Evolutionary conservation across 2,888 invertebrate species (phyloP).

Genomic region (Zhengitettix transpicula): DNA sequence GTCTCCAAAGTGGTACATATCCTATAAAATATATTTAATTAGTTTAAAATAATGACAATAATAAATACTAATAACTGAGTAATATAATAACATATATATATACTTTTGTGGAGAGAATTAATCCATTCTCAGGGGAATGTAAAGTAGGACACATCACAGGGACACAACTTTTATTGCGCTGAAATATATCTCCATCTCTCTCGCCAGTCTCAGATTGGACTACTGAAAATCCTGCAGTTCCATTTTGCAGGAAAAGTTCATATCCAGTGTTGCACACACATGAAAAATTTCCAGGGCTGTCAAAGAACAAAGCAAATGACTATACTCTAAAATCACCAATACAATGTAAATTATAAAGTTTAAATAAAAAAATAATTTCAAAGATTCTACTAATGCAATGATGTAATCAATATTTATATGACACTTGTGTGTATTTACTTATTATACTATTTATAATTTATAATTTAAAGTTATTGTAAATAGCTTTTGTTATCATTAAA

Average conservation of each 20-base stretch:
- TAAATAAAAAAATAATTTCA: too few relatives aligned
- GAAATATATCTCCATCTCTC: constrained; percentile 74
- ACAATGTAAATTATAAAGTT: too few relatives aligned
- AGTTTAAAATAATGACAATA: neutral
- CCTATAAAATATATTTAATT: constrained; percentile 20
- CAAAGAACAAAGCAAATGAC: neutral
- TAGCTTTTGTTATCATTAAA: too few relatives aligned
- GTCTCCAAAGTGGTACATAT: constrained; percentile 76
- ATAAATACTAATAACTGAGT: neutral
- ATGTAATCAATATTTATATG: too few relatives aligned
- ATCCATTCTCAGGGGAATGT: constrained; percentile 66
- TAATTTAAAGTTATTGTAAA: too few relatives aligned
- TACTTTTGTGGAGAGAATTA: constrained; percentile 60
- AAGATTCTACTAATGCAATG: too few relatives aligned
- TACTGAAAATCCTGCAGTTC: constrained; percentile 74
- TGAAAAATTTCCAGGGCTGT: constrained; percentile 68
- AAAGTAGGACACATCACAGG: constrained; percentile 76
- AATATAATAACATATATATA: neutral
- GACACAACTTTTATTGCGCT: constrained; percentile 88
- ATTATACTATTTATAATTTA: too few relatives aligned
- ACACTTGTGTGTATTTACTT: too few relatives aligned
- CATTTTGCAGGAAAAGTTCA: constrained; percentile 68
- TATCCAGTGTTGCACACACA: constrained; percentile 86
- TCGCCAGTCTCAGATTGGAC: constrained; percentile 71
- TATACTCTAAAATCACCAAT: too few relatives aligned